Conservation (phyloP, 2,113 vertebrate species). For the Prolemur simus region DNA sequence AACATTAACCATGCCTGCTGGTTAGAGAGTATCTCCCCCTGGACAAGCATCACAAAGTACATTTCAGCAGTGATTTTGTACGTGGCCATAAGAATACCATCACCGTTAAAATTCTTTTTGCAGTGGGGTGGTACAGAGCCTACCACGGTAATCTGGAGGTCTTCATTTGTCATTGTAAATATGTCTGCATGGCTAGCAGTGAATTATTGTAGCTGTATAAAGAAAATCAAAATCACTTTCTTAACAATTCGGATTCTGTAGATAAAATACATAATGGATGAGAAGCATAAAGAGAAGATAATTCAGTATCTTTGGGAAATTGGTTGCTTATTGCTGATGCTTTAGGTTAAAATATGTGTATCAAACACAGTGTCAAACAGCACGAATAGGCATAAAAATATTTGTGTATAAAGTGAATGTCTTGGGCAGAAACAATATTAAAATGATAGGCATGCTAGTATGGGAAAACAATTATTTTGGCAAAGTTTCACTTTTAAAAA, state of each 20-base stretch:
- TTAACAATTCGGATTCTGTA: slow-evolving; percentile 46
- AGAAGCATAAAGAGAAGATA: background rate
- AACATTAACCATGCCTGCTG: background rate
- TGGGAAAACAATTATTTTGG: background rate
- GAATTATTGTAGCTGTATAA: slow-evolving; percentile 73
- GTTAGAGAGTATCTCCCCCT: background rate
- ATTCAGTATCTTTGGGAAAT: slow-evolving; percentile 33
- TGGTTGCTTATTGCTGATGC: slow-evolving; percentile 2
- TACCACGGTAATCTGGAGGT: slow-evolving; percentile 52
- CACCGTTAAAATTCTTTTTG: slow-evolving; percentile 60
- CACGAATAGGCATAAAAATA: background rate
- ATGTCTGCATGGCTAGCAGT: slow-evolving; percentile 67
- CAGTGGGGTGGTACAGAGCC: slow-evolving; percentile 24
- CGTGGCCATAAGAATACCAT: slow-evolving; percentile 40
- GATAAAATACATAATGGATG: slow-evolving; percentile 36
- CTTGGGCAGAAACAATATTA: background rate
- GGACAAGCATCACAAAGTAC: background rate
- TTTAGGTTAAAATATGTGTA: slow-evolving; percentile 47
- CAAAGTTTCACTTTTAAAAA: slow-evolving; percentile 16
- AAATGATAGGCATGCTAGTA: background rate
- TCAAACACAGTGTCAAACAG: background rate
- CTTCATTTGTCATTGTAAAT: slow-evolving; percentile 79
- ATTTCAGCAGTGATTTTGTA: slow-evolving; percentile 58
- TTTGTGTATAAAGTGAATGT: background rate
- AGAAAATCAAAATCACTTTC: slow-evolving; percentile 59